Evolutionary conservation across 2,888 invertebrate species (phyloP), one percentile per base, ranked within the genome.

Genomic region (Epinotia ramella): DNA sequence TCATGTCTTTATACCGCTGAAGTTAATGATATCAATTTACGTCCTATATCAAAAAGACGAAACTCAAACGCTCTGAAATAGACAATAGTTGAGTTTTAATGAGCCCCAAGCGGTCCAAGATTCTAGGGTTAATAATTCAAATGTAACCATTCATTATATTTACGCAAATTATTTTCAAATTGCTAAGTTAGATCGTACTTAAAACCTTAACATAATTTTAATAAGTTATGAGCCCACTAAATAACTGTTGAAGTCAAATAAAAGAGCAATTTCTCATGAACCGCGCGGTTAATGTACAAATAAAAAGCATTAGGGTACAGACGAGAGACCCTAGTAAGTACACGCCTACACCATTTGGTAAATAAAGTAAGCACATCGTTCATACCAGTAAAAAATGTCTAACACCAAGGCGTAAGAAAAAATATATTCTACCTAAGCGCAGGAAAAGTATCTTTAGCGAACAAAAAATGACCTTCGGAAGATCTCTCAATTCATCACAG

Each of bases 181-280:
- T 68, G 16, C 40, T 44, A 44, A 68, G 57, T 68, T 44, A 68
- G 13, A 40, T 44, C 24, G 57, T 44, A 44, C 44, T 44, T 44
- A 59, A 59, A 68, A 68, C 20, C 57, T 68, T 68, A 68, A 68
- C 9, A 57, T 68, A 40, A 68, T 68, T 68, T 68, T 44, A 67
- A 40, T 40, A 56, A 67, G 33, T 56, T 56, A 44, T 44, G 57
- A 68, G 24, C 24, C 20, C 44, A 44, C 20, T 59, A 68, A 59
- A 68, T 59, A 68, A 44, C 18, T 56, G 67, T 18, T 67, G 20
- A 57, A 68, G 68, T 68, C 67, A 24, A 68, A 68, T 40, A 68
- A 68, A 68, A 68, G 57, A 68, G 16, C 57, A 59, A 68, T 68
- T 68, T 59, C 18, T 68, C 67, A 18, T 67, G 20, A 49, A 59